phyloP scores from a whole-genome alignment of 1,140 invertebrate species.

The Calephelis virginiensis region DNA sequence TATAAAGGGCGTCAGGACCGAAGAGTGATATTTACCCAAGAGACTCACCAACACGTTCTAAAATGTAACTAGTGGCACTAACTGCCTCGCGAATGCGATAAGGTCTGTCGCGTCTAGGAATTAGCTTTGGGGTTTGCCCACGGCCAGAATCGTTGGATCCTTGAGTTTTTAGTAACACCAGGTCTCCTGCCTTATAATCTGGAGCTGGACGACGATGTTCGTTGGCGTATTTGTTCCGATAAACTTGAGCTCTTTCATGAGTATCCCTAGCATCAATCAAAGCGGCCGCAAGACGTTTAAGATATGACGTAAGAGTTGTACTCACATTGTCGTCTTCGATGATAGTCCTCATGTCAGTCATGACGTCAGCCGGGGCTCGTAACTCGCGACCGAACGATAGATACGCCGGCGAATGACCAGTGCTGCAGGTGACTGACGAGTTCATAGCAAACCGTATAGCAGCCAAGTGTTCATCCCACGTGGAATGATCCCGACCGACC shows the following conservation, averaged over 20 bases:
- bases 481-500: constrained; percentile 45
- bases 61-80: neutral
- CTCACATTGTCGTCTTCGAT: constrained; percentile 36
- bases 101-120: constrained; percentile 22
- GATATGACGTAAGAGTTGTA: too few relatives aligned
- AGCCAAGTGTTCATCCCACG: constrained; percentile 53
- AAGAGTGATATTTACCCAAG: neutral
- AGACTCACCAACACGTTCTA: neutral
- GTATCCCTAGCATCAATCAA: too few relatives aligned
- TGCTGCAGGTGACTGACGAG: constrained; percentile 51
- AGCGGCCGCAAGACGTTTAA: too few relatives aligned
- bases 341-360: constrained; percentile 24
- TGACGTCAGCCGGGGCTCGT: constrained; percentile 31
- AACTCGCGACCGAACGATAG: constrained; percentile 52
- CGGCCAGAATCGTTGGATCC: too few relatives aligned
- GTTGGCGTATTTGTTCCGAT: constrained; percentile 31
- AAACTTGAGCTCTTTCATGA: constrained; percentile 28
- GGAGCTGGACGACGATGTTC: too few relatives aligned
- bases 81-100: neutral
- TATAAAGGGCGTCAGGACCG: neutral
- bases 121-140: too few relatives aligned
- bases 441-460: constrained; percentile 65
- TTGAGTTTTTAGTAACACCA: too few relatives aligned
- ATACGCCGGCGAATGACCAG: constrained; percentile 61
- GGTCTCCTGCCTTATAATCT: too few relatives aligned